Evolutionary conservation across 2,797 vertebrate genomes (phyloP).

Genomic region (Sebastiscus albofasciatus): DNA sequence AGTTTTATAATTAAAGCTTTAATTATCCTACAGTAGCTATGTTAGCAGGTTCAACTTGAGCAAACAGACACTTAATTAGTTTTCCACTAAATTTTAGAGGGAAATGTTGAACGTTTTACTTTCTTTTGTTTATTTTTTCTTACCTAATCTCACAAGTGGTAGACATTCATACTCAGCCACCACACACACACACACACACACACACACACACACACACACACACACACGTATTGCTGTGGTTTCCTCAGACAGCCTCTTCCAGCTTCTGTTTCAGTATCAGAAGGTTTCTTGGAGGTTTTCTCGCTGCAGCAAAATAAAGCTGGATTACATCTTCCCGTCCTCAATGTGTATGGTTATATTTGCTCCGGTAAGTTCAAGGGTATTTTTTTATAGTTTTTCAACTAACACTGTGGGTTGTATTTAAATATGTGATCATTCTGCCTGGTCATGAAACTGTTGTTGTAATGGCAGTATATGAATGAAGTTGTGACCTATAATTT

Average conservation of each 20-base stretch:
- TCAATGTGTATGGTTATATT: slow-evolving; percentile 98
- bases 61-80: neutral
- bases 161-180: neutral
- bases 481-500: neutral
- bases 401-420: neutral
- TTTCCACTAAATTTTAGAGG: neutral
- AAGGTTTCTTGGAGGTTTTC: slow-evolving; percentile 75
- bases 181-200: neutral
- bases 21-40: neutral
- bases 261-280: slow-evolving; percentile 70
- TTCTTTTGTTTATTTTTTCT: too few relatives aligned
- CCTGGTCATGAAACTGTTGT: neutral
- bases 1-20: neutral
- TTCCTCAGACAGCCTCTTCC: slow-evolving; percentile 30
- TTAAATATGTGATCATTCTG: neutral
- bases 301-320: slow-evolving; percentile 78
- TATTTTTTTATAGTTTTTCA: neutral
- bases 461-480: neutral
- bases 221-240: neutral
- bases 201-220: neutral
- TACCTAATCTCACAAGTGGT: neutral
- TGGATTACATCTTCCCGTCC: slow-evolving; percentile 82
- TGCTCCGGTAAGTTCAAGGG: slow-evolving; percentile 88
- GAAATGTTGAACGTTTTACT: neutral
- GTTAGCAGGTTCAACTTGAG: neutral